Evolutionary conservation across 2,888 invertebrate species (phyloP), one percentile per base, ranked within the genome.

Genomic region (Reticulitermes lucifugus): DNA sequence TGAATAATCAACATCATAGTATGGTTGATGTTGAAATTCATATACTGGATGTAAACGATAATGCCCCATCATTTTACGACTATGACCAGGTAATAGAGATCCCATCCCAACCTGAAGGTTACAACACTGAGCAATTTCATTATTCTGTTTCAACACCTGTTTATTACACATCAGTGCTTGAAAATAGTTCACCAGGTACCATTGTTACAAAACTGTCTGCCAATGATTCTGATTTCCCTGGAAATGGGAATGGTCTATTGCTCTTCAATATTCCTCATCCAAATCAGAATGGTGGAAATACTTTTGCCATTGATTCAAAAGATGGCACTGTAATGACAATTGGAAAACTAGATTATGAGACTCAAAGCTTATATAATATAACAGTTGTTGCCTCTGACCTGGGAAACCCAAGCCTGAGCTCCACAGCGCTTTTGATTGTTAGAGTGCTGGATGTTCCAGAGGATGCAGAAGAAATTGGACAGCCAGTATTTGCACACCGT

Each of bases 211-310:
- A 94, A 90, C 94, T 97, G 2, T 94, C 93, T 86, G 97, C 97
- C 0, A 96, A 97, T 87, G 97, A 98, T 90, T 94, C 96, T 22
- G 97, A 98, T 90, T 96, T 96, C 88, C 91, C 94, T 75, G 96
- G 96, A 1, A 97, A 97, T 89, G 97, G 97, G n/a, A 97, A 97
- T 89, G 97, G 97, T 0, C 91, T 97, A 75, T 94, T 97, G 4
- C 91, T 97, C 0, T 97, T 95, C 88, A 60, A 80, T 65, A 71
- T 86, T 41, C 85, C 83, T 65, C 71, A 60, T 46, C 82, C 65
- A 55, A 83, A 84, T 51, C 85, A 77, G 21, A 85, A 83, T 29
- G 93, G 93, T 88, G 89, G 89, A 22, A 90, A 90, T 79, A 90
- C 95, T 75, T 97, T 97, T 89, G 92, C 95, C 35, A 96, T 98